Base-by-base conservation (phyloP, 2,797 vertebrate species). In the Arremon brunneinucha region DNA sequence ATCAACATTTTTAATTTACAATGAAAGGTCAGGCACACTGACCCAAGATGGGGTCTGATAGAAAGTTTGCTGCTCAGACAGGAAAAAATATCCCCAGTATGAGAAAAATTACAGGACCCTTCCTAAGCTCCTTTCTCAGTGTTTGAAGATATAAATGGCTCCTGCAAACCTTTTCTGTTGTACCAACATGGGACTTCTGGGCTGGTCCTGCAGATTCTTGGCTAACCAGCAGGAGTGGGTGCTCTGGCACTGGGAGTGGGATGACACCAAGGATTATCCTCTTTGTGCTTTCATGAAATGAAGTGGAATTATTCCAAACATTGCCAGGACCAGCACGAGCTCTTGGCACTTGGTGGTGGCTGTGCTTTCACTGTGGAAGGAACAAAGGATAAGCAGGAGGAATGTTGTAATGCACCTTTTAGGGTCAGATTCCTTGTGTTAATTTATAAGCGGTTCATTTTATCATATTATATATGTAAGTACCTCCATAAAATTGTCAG, bases 1-100 rank as follows among this genome's bases (percentile, higher is more conserved):
- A 76, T 13, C 30, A 80, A 13, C 50, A 49, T 60, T 83, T 96
- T 88, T 44, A 69, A 86, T 89, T 78, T 49, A 44, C 21, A 67
- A 44, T 23, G 53, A 76, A 35, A 94, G 12, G 41, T 60, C 84
- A 89, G 47, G 77, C 63, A 30, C 14, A 30, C 14, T 79, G 77
- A 76, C 35, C 32, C 34, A 37, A 68, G 82, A 35, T 7, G 60
- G 22, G 16, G 9, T 68, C 69, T 69, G 34, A 52, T 1, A 3
- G 46, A 57, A 87, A 87, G 20, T 44, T 83, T 80, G 22, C 49
- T 75, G 17, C 21, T 60, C 87, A 78, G n/a, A 53, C 5, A 41
- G 34, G 39, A 30, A 80, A 70, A 26, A 56, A 55, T 12, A 6
- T 57, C 27, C 12, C 7, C 8, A 5, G 0, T 3, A n/a, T 52